These are phyloP conservation scores for Pontoporia blainvillei DNA, from an alignment of 2,113 vertebrate genomes.

Conservation along the genomic window DNA sequence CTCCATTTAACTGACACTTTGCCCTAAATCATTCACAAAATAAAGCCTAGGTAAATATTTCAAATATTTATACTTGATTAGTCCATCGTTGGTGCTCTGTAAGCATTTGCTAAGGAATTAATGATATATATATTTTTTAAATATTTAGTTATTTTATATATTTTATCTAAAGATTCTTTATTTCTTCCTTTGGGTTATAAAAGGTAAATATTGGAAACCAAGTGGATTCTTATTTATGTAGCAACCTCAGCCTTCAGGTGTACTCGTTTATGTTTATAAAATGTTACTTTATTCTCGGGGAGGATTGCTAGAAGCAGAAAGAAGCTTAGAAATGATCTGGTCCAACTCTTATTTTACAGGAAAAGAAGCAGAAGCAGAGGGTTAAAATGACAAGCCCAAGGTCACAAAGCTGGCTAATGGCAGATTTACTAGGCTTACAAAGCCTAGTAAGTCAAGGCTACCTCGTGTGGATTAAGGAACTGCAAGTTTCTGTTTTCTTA, in stretches of 20 bases:
- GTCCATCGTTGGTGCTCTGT: not conserved
- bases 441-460: not conserved
- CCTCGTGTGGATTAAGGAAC: not conserved
- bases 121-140: too few relatives aligned
- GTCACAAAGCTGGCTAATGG: not conserved
- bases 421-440: too few relatives aligned
- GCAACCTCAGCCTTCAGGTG: not conserved
- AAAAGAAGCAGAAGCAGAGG: not conserved
- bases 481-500: not conserved
- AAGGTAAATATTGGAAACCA: not conserved
- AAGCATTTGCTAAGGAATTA: not conserved
- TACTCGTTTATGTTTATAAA: not conserved
- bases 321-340: not conserved
- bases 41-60: not conserved
- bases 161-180: not conserved
- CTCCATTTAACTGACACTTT: not conserved
- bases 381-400: not conserved
- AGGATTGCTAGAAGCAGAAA: not conserved
- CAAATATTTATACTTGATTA: not conserved
- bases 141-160: not conserved
- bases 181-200: not conserved
- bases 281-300: not conserved
- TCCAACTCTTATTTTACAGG: not conserved
- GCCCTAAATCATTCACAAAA: slow-evolving; percentile 42
- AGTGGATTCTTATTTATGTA: not conserved